phyloP scores from a whole-genome alignment of 2,797 vertebrate species.

The Anisognathus igniventris region DNA sequence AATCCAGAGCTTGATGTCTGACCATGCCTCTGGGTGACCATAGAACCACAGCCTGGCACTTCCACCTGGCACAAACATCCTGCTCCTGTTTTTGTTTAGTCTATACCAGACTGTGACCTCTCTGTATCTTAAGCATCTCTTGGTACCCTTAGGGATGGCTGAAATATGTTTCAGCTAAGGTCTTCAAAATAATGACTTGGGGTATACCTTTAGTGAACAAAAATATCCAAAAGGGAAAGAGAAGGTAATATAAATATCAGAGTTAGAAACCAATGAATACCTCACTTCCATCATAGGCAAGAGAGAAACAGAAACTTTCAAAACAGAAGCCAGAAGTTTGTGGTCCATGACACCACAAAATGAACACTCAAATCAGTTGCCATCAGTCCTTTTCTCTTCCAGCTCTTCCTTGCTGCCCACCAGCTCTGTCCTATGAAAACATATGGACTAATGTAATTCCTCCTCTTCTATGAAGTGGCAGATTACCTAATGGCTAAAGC shows the following conservation, averaged over 20 bases:
- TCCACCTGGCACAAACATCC: not conserved
- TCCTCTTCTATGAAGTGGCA: slow-evolving; percentile 27
- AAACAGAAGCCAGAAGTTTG: not conserved
- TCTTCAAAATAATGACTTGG: not conserved
- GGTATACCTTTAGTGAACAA: not conserved
- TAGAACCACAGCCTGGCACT: not conserved
- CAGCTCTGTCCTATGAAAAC: not conserved
- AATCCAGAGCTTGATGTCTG: not conserved
- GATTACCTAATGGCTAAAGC: slow-evolving; percentile 28
- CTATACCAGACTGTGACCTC: not conserved
- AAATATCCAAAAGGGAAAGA: not conserved
- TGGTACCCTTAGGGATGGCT: not conserved
- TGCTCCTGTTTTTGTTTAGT: not conserved
- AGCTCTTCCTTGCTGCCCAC: not conserved
- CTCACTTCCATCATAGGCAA: not conserved
- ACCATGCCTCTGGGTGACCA: not conserved
- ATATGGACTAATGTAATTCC: not conserved
- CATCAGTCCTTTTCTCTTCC: not conserved
- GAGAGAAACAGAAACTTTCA: not conserved
- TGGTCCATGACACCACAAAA: not conserved
- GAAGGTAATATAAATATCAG: not conserved
- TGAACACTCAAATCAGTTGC: not conserved
- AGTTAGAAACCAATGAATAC: not conserved
- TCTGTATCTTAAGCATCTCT: not conserved
- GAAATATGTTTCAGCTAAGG: not conserved